Conservation (phyloP, 35 echinoderm and acorn worm species). For the Acanthaster planci region DNA sequence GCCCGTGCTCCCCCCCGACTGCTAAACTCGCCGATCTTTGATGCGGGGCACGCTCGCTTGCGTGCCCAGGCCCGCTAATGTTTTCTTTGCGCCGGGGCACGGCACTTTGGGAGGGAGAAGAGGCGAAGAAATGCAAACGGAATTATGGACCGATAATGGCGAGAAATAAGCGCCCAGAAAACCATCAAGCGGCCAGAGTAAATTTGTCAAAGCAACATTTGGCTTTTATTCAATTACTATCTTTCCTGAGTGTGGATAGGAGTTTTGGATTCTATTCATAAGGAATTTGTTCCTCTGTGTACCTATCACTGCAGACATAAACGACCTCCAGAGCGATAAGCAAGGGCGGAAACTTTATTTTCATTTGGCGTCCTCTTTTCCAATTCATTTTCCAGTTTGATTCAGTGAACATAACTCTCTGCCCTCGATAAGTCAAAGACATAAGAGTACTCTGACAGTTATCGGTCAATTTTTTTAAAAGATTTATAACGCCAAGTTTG, state of each 20-base stretch:
- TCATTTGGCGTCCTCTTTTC: too few species aligned
- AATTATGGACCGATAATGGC: slow-evolving; percentile 14
- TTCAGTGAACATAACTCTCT: too few species aligned
- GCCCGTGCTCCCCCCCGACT: not conserved
- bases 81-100: slow-evolving; percentile 10
- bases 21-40: slow-evolving; percentile 11
- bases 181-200: slow-evolving; percentile 8
- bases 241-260: not conserved
- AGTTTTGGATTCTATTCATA: too few species aligned
- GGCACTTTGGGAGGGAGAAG: not conserved
- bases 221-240: not conserved
- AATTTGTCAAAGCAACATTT: slow-evolving; percentile 27
- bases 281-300: too few species aligned
- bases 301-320: too few species aligned
- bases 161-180: slow-evolving; percentile 18
- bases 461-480: too few species aligned
- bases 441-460: too few species aligned
- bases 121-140: not conserved
- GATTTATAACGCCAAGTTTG: too few species aligned
- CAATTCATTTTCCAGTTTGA: too few species aligned
- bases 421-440: too few species aligned
- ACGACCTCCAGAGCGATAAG: too few species aligned
- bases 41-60: not conserved
- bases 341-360: too few species aligned
- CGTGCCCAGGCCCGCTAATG: slow-evolving; percentile 2